Conservation (phyloP, 1,140 invertebrate genomes). For the Mesaphorura yosii region DNA sequence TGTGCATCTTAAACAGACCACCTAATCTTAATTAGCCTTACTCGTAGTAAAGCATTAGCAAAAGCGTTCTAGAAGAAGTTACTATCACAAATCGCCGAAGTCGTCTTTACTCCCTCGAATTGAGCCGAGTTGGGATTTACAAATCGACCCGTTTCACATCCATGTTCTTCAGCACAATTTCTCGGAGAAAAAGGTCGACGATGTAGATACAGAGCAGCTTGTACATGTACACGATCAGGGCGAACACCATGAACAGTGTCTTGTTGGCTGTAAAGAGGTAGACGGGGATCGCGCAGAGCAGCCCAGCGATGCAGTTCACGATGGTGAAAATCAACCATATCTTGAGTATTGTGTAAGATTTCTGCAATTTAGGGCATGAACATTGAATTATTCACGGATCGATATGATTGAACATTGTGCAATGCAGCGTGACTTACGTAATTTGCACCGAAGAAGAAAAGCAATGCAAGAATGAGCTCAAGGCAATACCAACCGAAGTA, state of each 20-base stretch:
- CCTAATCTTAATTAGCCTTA: too few species aligned
- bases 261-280: not conserved
- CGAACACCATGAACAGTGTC: not conserved
- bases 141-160: too few species aligned
- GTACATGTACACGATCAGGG: not conserved
- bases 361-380: not conserved
- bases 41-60: too few species aligned
- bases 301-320: not conserved
- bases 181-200: not conserved
- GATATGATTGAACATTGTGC: not conserved
- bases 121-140: too few species aligned
- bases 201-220: not conserved
- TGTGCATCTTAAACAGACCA: too few species aligned
- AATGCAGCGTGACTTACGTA: not conserved
- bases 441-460: not conserved
- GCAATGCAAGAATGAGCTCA: not conserved
- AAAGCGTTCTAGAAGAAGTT: too few species aligned
- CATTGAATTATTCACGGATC: not conserved
- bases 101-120: too few species aligned
- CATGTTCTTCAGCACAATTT: too few species aligned
- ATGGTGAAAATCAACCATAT: slow-evolving; percentile 2
- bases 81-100: too few species aligned
- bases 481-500: slow-evolving; percentile 1
- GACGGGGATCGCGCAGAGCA: not conserved
- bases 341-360: not conserved